These are phyloP conservation scores for Dermatemys mawii DNA, from an alignment of 2,113 vertebrate species.

Conservation along the genomic window DNA sequence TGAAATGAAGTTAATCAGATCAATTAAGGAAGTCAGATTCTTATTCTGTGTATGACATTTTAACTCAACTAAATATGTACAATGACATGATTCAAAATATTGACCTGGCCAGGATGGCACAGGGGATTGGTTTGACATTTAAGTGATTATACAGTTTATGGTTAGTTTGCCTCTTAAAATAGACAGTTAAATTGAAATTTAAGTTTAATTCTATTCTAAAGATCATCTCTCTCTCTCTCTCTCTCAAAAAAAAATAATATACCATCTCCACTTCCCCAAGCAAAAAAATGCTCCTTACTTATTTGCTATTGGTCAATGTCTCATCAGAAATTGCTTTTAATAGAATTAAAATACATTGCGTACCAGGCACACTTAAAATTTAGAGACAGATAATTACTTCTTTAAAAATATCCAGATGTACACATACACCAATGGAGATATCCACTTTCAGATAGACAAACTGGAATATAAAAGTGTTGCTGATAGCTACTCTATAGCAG, in stretches of 20 bases:
- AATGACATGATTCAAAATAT: neutral
- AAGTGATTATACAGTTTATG: neutral
- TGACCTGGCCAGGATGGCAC: neutral
- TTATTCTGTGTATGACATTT: neutral
- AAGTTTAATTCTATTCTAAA: neutral
- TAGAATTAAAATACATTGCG: neutral
- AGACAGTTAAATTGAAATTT: neutral
- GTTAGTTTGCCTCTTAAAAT: neutral
- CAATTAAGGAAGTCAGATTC: neutral
- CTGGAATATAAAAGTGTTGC: neutral
- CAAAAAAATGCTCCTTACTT: neutral
- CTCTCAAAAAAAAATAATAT: too few species aligned
- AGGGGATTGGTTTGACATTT: neutral
- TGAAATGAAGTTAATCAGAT: neutral
- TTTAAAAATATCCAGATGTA: neutral
- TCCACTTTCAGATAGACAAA: neutral
- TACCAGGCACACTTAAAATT: neutral
- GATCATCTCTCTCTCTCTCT: too few species aligned
- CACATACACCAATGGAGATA: neutral
- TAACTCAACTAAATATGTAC: neutral
- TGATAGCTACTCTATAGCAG: accelerated
- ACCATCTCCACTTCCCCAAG: neutral
- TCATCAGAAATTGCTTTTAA: neutral
- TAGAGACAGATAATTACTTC: neutral
- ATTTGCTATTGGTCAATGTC: neutral